Evolutionary conservation across 2,113 vertebrate genomes (phyloP).

Genomic region (Gymnogyps californianus): DNA sequence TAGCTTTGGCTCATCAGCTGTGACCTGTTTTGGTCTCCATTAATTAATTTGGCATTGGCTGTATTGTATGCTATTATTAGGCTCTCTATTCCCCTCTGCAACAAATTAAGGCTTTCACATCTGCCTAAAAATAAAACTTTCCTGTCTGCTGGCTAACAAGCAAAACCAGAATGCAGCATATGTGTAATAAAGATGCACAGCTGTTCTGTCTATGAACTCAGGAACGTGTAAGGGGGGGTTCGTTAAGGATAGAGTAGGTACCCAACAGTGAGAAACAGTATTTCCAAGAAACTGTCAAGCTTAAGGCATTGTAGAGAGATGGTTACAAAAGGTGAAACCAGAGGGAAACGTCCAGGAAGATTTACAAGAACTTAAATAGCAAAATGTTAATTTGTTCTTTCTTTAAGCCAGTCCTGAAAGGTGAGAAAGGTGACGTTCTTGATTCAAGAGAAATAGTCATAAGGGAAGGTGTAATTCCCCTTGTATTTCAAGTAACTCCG

Average conservation of each 20-base stretch:
- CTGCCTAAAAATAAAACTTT: slow-evolving; percentile 72
- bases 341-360: not conserved
- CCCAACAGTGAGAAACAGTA: not conserved
- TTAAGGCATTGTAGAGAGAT: too few relatives aligned
- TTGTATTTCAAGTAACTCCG: accelerated
- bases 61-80: slow-evolving; percentile 54
- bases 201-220: slow-evolving; percentile 55
- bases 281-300: not conserved
- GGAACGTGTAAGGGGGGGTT: not conserved
- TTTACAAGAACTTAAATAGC: not conserved
- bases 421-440: not conserved
- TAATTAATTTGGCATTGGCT: slow-evolving; percentile 50
- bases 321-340: not conserved
- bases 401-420: not conserved
- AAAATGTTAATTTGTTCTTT: not conserved
- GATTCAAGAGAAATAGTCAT: not conserved
- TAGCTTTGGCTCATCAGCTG: slow-evolving; percentile 22
- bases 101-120: slow-evolving; percentile 68
- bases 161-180: slow-evolving; percentile 54
- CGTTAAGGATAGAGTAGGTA: not conserved
- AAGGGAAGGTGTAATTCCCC: not conserved
- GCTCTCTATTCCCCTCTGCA: slow-evolving; percentile 36
- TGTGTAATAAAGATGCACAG: slow-evolving; percentile 66
- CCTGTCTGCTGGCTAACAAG: slow-evolving; percentile 56
- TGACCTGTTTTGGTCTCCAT: slow-evolving; percentile 55